phyloP scores from a whole-genome alignment of 2,888 invertebrate genomes.

The Pherbina coryleti region DNA sequence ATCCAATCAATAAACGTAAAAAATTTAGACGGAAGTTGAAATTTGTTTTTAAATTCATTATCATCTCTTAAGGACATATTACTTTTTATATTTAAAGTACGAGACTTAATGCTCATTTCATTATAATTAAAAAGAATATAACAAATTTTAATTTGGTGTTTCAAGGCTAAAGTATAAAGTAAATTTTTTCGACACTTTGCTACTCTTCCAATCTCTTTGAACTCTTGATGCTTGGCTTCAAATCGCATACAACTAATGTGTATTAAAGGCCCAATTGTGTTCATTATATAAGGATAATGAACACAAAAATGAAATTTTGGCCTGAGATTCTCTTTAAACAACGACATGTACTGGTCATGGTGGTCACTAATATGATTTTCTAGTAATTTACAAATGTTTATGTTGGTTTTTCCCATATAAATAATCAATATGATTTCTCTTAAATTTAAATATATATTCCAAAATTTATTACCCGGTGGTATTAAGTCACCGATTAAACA shows the following conservation, averaged over 20 bases:
- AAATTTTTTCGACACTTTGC: background rate
- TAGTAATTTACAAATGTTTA: background rate
- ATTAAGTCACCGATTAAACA: background rate
- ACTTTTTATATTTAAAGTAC: background rate
- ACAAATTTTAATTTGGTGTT: background rate
- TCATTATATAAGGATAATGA: constrained; percentile 4
- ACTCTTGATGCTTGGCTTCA: background rate
- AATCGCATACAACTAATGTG: background rate
- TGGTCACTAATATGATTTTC: background rate
- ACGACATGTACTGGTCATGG: background rate
- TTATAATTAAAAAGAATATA: background rate
- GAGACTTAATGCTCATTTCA: background rate
- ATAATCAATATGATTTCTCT: constrained; percentile 6
- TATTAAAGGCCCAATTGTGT: background rate
- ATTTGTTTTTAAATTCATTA: background rate
- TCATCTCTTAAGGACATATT: background rate
- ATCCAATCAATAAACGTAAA: background rate
- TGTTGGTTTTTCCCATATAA: background rate
- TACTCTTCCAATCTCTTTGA: background rate
- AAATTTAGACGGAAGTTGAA: background rate
- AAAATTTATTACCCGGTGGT: background rate
- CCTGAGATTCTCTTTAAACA: background rate
- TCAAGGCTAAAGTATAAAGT: background rate
- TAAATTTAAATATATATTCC: constrained; percentile 1
- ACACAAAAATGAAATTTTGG: constrained; percentile 1